Evolutionary conservation across 2,888 invertebrate species (phyloP), one percentile per base, ranked within the genome.

Genomic region (Cenopis cana): DNA sequence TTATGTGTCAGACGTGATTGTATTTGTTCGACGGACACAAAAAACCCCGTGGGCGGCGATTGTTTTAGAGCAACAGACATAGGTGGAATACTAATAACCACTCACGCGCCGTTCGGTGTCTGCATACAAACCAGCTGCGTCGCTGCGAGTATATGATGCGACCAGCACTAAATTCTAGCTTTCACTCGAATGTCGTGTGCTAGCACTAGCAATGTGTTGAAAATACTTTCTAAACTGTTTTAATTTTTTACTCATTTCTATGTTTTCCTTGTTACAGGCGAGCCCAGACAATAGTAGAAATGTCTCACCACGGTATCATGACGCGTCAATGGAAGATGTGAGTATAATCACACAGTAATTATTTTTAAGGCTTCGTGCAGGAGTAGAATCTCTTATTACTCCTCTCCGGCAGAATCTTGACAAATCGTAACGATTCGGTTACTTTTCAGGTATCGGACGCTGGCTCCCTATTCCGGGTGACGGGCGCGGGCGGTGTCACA

Each of bases 401-500:
- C 33, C 33, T 33, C 6, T 33, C 9, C 14, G 55, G n/a, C 33
- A 38, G 11, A 14, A 20, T 9, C 10, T 61, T 38, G 20, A 64
- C 0, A 24, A 38, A 38, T 62, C 36, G 5, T 20, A 54, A 18
- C 9, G 3, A 12, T 18, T 52, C 10, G 1, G n/a, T 12, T 29
- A 49, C 38, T 75, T 87, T 85, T 54, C 85, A 93, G 93, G 93
- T 85, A 78, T 91, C 93, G 75, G 93, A 93, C 75, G 87, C 90
- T 74, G 87, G 89, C 81, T 85, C 91, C 85, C 87, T 93, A 79
- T 93, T 93, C 83, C 90, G 93, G 83, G 85, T 92, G 80, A 82
- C 90, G 69, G 96, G 96, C 89, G 96, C 96, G 95, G 95, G 81
- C 94, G 94, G 94, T 79, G 84, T 86, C 69, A 96, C 96, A 95